phyloP scores from a whole-genome alignment of 1,140 invertebrate genomes.

The Gonatopus flavifemur region DNA sequence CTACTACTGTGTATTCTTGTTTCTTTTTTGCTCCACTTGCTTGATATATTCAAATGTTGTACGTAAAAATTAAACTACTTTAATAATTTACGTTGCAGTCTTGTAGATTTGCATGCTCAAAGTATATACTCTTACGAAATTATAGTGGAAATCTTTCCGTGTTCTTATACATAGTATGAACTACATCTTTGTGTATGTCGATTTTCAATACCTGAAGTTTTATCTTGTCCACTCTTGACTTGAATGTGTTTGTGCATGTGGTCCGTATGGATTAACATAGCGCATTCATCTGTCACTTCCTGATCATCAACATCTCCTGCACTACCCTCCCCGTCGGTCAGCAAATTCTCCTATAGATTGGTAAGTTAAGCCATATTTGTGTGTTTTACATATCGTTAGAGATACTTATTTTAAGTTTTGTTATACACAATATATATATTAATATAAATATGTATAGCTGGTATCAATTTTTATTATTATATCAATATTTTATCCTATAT shows the following conservation, averaged over 20 bases:
- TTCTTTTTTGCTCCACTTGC: no score
- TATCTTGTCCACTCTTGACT: constrained; percentile 47
- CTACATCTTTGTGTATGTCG: constrained; percentile 5
- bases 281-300: constrained; percentile 83
- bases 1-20: no score
- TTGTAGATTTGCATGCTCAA: neutral
- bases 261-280: constrained; percentile 74
- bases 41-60: no score
- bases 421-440: no score
- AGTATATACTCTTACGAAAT: neutral
- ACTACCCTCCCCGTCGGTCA: constrained; percentile 66
- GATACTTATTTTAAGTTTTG: no score
- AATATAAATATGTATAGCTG: no score
- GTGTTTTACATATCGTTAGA: constrained; percentile 4
- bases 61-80: no score
- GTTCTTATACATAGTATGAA: no score
- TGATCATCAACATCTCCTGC: constrained; percentile 63
- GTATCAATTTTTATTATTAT: no score
- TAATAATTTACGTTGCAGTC: no score
- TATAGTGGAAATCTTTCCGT: no score
- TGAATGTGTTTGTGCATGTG: constrained; percentile 54
- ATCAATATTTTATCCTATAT: no score
- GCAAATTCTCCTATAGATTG: constrained; percentile 60
- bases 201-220: constrained; percentile 40
- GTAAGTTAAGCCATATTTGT: constrained; percentile 9